phyloP scores from a whole-genome alignment of 2,113 vertebrate genomes.

The Sylvilagus bachmani region DNA sequence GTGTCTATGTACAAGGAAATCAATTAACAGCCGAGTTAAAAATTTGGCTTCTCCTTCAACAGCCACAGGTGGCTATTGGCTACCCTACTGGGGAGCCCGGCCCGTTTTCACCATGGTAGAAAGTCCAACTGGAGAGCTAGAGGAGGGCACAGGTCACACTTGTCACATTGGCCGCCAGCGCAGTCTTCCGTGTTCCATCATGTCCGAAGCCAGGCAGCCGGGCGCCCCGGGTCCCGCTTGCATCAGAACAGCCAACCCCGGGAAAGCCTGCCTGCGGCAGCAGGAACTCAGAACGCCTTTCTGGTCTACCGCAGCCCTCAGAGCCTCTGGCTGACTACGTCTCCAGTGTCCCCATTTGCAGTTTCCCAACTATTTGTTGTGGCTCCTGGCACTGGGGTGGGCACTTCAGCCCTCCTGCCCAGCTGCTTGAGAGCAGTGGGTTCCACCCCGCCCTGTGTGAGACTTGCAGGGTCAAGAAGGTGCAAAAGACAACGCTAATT shows the following conservation, averaged over 20 bases:
- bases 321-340: neutral
- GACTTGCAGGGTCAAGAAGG: no score
- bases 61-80: neutral
- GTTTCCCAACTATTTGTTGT: neutral
- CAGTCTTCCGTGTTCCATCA: neutral
- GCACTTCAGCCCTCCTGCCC: neutral
- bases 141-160: no score
- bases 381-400: neutral
- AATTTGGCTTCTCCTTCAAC: neutral
- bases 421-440: neutral
- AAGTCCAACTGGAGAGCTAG: neutral
- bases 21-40: neutral
- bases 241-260: neutral
- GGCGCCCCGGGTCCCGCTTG: neutral
- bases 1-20: neutral
- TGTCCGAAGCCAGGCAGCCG: neutral
- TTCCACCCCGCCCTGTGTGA: no score
- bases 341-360: neutral
- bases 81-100: neutral
- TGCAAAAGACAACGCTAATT: neutral
- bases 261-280: neutral
- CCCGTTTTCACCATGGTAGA: neutral
- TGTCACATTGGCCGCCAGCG: neutral
- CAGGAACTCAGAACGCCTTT: neutral
- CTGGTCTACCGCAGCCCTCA: neutral